Percentiles rank a stretch among this genome's conserved stretches.
Evolutionary conservation across 1,140 invertebrate genomes (phyloP).

Genomic region (Drosophila virilis): DNA sequence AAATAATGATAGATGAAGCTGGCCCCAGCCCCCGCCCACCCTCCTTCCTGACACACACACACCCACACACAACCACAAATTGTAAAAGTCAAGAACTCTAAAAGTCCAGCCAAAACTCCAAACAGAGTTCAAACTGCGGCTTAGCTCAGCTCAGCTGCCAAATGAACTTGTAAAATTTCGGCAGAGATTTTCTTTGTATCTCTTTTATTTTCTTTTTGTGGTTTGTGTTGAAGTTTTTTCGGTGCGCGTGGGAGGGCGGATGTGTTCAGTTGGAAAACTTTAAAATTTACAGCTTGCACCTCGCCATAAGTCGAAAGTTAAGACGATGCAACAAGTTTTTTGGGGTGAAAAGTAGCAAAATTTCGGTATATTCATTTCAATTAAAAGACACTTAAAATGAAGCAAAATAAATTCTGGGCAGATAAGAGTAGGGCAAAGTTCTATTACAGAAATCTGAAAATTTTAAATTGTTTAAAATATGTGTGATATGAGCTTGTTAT

Average conservation of each 20-base stretch:
- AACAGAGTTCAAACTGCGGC: conserved; percentile 43
- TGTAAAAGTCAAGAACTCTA: conserved; percentile 12
- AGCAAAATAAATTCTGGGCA: not conserved
- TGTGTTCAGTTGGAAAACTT: conserved; percentile 24
- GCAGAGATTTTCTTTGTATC: conserved; percentile 22
- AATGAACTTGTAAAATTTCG: conserved; percentile 54
- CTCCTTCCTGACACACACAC: too few species aligned
- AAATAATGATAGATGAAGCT: conserved; percentile 64
- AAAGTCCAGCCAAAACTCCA: conserved; percentile 35
- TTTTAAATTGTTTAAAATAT: too few species aligned
- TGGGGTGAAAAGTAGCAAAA: not conserved
- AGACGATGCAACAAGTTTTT: conserved; percentile 38
- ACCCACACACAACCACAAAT: too few species aligned
- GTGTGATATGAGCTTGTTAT: too few species aligned
- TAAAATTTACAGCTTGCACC: conserved; percentile 50
- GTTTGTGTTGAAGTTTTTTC: conserved; percentile 18
- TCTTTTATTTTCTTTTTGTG: conserved; percentile 11
- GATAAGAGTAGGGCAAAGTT: too few species aligned
- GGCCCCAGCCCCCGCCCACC: too few species aligned
- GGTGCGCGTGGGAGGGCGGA: not conserved
- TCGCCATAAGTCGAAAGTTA: conserved; percentile 32
- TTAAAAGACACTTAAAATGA: conserved; percentile 36
- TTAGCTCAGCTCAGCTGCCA: conserved; percentile 41
- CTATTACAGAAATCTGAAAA: too few species aligned
- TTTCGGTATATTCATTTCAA: conserved; percentile 42